These are phyloP conservation scores for Coptodon bakossiorum DNA, from an alignment of 2,113 vertebrate species.

Conservation along the genomic window DNA sequence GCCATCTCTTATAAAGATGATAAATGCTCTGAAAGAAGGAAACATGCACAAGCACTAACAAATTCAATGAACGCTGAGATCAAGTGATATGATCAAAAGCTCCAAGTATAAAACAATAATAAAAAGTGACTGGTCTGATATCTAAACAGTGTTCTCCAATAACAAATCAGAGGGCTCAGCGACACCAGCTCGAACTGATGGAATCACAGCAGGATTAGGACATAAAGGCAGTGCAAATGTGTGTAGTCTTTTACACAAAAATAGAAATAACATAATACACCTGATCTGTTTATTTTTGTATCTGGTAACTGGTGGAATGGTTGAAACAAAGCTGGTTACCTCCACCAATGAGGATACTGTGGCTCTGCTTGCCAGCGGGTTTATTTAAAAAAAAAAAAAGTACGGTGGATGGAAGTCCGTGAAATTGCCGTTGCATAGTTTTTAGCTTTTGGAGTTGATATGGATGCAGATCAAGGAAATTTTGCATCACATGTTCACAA, in stretches of 20 bases:
- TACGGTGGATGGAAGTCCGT: neutral
- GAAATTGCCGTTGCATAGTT: neutral
- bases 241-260: neutral
- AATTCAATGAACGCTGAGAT: neutral
- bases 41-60: neutral
- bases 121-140: neutral
- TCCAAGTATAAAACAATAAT: neutral
- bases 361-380: neutral
- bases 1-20: neutral
- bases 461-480: neutral
- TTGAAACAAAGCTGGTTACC: neutral
- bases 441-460: neutral
- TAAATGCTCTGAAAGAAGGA: neutral
- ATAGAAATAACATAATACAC: neutral
- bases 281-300: neutral
- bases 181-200: neutral
- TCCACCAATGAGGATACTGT: fast-evolving
- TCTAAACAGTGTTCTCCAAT: neutral
- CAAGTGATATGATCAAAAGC: neutral
- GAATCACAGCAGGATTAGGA: neutral
- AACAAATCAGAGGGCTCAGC: neutral
- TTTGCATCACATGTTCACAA: neutral
- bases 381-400: neutral
- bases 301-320: neutral
- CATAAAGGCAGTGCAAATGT: neutral